A percentile compares a stretch with the other conserved stretches of the same genome.
These are phyloP conservation scores for Pegea sp. DNA, from an alignment of 23 tunicate genomes.

Conservation along the genomic window DNA sequence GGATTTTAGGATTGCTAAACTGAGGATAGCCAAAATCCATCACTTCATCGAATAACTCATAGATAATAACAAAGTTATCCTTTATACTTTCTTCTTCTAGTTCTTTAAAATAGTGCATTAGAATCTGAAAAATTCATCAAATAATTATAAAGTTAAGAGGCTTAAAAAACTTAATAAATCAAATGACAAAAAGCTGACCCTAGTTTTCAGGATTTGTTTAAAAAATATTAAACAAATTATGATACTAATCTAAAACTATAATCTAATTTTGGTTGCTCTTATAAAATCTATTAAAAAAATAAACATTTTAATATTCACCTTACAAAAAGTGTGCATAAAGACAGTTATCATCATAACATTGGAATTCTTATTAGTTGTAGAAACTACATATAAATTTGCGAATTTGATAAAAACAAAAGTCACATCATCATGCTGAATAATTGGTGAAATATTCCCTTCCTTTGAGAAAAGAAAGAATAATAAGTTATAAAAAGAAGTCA, in stretches of 20 bases:
- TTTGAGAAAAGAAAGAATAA: too few relatives aligned
- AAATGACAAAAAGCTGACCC: too few relatives aligned
- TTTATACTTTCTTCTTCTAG: slow-evolving; percentile 91
- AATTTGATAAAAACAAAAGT: slow-evolving; percentile 65
- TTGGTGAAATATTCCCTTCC: slow-evolving; percentile 81
- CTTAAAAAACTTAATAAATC: neutral
- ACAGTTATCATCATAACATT: slow-evolving; percentile 85
- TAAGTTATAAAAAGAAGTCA: too few relatives aligned
- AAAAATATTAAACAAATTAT: neutral
- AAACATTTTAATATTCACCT: slow-evolving; percentile 8
- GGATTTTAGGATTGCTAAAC: slow-evolving; percentile 86
- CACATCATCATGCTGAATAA: slow-evolving; percentile 63
- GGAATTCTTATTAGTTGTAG: slow-evolving; percentile 79
- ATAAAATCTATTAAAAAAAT: neutral
- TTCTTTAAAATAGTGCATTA: slow-evolving; percentile 88
- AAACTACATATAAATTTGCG: slow-evolving; percentile 85
- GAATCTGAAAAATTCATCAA: slow-evolving; percentile 45
- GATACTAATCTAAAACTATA: too few relatives aligned
- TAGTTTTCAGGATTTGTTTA: neutral
- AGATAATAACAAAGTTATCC: slow-evolving; percentile 95
- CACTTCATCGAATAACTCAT: slow-evolving; percentile 91
- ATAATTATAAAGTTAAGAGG: neutral
- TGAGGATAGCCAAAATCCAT: slow-evolving; percentile 97
- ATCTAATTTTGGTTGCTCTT: too few relatives aligned
- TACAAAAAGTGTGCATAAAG: slow-evolving; percentile 90